A percentile compares a stretch with the other conserved stretches of the same genome.
phyloP scores from a whole-genome alignment of 2,797 vertebrate genomes.

The Spinus pinus region DNA sequence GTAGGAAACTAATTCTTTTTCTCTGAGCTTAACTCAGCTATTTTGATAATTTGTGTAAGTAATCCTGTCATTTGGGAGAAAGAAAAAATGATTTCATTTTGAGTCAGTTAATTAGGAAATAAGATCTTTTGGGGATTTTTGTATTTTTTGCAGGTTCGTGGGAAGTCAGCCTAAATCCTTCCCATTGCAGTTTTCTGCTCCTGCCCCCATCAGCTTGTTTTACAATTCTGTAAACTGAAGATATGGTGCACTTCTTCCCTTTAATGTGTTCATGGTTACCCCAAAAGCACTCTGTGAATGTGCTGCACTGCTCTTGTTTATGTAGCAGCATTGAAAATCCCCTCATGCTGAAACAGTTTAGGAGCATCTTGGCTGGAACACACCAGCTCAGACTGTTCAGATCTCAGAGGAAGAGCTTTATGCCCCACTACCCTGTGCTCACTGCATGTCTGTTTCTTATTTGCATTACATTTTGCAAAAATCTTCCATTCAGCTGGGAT shows the following conservation, averaged over 20 bases:
- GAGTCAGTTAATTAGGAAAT: slow-evolving; percentile 66
- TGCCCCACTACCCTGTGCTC: not conserved
- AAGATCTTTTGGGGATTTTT: slow-evolving; percentile 58
- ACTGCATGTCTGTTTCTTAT: not conserved
- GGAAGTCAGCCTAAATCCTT: slow-evolving; percentile 27
- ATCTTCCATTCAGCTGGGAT: not conserved
- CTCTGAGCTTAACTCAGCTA: slow-evolving; percentile 57
- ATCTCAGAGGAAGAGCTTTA: not conserved
- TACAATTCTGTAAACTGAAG: not conserved
- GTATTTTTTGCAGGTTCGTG: slow-evolving; percentile 39
- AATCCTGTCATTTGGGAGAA: slow-evolving; percentile 67
- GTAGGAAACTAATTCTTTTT: slow-evolving; percentile 54
- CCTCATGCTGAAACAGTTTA: not conserved
- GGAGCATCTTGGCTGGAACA: not conserved
- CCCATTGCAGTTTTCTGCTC: not conserved
- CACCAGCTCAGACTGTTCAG: not conserved
- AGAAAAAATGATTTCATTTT: slow-evolving; percentile 65
- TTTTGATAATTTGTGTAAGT: slow-evolving; percentile 66
- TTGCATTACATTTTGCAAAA: slow-evolving; percentile 24
- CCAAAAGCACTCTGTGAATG: not conserved
- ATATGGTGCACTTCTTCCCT: not conserved
- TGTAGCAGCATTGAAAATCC: not conserved
- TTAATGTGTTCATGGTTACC: not conserved
- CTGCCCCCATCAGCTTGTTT: not conserved
- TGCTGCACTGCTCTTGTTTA: not conserved